Conservation (phyloP, 2,113 vertebrate species). For the Tricholaema leucomelas region DNA sequence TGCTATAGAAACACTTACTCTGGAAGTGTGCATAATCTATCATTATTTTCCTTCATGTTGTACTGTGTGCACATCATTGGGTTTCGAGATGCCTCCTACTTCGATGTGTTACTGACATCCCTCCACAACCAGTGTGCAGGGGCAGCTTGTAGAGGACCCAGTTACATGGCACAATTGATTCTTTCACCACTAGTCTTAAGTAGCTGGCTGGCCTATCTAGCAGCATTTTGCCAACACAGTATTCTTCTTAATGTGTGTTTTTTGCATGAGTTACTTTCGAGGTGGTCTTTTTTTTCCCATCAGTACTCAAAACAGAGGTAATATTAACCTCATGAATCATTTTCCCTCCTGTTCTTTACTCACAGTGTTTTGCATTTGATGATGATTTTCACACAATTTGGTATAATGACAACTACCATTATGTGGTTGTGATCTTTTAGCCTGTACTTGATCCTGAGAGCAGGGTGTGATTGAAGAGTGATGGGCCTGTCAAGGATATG, state of each 20-base stretch:
- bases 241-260: not conserved
- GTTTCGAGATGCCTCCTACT: fast-evolving
- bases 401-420: not conserved
- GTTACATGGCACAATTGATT: not conserved
- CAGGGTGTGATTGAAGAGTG: not conserved
- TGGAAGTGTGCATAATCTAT: not conserved
- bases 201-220: not conserved
- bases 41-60: not conserved
- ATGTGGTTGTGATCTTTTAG: not conserved
- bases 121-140: fast-evolving
- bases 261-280: not conserved
- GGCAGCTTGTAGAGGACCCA: not conserved
- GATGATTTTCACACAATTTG: not conserved
- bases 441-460: not conserved
- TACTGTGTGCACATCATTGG: not conserved
- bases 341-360: not conserved
- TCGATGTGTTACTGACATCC: not conserved
- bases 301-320: not conserved
- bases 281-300: not conserved
- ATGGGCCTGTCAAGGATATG: not conserved
- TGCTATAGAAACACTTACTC: not conserved
- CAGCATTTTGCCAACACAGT: not conserved
- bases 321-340: not conserved
- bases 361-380: not conserved
- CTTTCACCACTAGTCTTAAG: not conserved